Evolutionary conservation across 1,140 invertebrate species (phyloP), one percentile per base, ranked within the genome.

Genomic region (Heliconius hewitsoni): DNA sequence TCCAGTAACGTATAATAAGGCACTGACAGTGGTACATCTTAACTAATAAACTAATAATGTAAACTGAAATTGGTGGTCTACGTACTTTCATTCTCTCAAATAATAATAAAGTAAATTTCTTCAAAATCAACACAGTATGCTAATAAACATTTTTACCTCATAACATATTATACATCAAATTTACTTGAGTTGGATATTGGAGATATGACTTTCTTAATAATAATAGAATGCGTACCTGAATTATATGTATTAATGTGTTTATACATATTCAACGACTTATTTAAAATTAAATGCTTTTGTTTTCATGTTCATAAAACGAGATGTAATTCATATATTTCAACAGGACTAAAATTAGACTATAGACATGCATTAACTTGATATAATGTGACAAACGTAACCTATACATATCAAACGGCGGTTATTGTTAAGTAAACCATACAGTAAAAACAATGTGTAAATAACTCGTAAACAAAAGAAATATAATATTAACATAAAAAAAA

Each of bases 11-110:
- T 66, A 66, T 66, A 66, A 79, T 90, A 91, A 91, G 90, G 89
- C 90, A 91, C 90, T 91, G 81, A 52, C 83, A 83, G 82, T 84
- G 81, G 81, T 84, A 82, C 83, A 83, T 76, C 60, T 66, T 66
- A 52, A 74, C 16, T 76, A 76, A 80, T 75, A 46, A 57, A 74
- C 9, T 76, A 76, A 80, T 75, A 46, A 57, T 23, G 55, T 78
- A 39, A 39, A 73, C 37, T 39, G 30, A 57, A 73, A 57, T 78
- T 72, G 50, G 71, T 73, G 52, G 37, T 60, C 34, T 78, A 73
- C 73, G 71, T 73, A 78, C 71, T 73, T 42, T 71, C 52, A 57
- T 73, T 60, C 74, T 70, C 42, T 50, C 60, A 76, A 72, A 50
- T 70, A 57, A 46, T n/a, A 37, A 23, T 71, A 76, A 71, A 27